A percentile compares a stretch with the other conserved stretches of the same genome.
Conservation (phyloP, 2,113 vertebrate genomes). For the Takifugu flavidus region DNA sequence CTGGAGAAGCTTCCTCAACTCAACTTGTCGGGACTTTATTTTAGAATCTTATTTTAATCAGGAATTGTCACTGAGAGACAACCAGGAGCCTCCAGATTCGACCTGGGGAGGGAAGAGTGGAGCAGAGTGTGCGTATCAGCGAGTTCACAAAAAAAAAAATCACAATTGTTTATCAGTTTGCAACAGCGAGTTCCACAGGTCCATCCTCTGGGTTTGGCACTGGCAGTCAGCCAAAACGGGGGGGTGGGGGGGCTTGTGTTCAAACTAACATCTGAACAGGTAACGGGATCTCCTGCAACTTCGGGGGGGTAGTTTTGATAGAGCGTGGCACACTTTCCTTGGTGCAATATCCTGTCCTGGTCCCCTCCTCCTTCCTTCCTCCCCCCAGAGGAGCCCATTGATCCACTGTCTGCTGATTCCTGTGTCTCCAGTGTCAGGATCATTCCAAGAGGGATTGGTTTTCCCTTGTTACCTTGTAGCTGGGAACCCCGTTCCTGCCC, state of each 20-base stretch:
- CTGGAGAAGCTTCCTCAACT: background rate
- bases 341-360: conserved; percentile 72
- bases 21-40: too few species aligned
- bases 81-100: too few species aligned
- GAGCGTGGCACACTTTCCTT: conserved; percentile 69
- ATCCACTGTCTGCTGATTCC: conserved; percentile 65
- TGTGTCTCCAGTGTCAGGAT: conserved; percentile 72
- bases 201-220: conserved; percentile 41
- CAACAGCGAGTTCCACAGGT: conserved; percentile 45
- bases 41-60: too few species aligned
- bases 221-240: conserved; percentile 55
- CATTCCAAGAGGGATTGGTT: conserved; percentile 77
- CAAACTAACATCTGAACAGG: conserved; percentile 75
- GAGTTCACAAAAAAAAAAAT: background rate
- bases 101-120: too few species aligned
- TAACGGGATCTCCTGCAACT: conserved; percentile 69
- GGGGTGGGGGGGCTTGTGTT: conserved; percentile 68
- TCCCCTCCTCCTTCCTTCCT: conserved; percentile 57
- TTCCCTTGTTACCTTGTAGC: conserved; percentile 78
- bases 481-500: conserved; percentile 72
- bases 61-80: too few species aligned
- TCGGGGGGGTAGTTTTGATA: conserved; percentile 70
- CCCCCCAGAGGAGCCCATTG: conserved; percentile 69
- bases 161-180: conserved; percentile 33
- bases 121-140: too few species aligned